These are phyloP conservation scores for Carduelis carduelis DNA, from an alignment of 2,797 vertebrate genomes.

Conservation along the genomic window DNA sequence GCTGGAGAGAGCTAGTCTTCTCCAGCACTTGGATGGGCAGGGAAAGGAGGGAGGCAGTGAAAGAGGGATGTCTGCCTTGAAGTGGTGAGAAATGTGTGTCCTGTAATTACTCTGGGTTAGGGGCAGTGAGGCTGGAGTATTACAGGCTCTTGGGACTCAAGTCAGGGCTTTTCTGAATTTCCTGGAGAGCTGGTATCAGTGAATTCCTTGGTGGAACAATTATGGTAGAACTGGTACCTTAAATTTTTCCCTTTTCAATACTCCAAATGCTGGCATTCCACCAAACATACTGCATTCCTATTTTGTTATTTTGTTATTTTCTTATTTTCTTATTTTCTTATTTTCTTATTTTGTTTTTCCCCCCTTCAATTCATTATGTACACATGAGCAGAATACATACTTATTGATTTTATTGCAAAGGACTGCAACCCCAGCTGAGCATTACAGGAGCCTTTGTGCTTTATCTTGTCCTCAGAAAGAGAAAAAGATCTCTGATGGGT, in stretches of 20 bases:
- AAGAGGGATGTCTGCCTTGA: fast-evolving
- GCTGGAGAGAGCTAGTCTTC: fast-evolving
- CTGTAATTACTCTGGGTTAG: neutral
- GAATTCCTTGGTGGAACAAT: neutral
- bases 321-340: too few relatives aligned
- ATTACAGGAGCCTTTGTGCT: neutral
- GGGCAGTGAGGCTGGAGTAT: neutral
- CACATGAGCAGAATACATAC: neutral
- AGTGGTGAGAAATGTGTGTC: neutral
- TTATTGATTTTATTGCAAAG: neutral
- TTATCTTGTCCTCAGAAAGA: neutral
- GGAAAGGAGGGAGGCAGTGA: neutral
- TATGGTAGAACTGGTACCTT: neutral
- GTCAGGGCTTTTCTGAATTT: neutral
- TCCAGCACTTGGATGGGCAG: neutral
- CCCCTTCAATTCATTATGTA: neutral
- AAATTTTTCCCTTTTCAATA: neutral
- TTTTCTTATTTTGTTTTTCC: neutral
- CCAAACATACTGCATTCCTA: neutral
- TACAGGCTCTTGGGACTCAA: neutral
- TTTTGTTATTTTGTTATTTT: neutral
- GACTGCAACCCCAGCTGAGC: neutral
- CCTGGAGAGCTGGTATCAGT: neutral
- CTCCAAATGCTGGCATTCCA: fast-evolving
- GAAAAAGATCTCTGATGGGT: neutral